Percentiles rank a stretch among this genome's conserved stretches.
Evolutionary conservation across 2,888 invertebrate genomes (phyloP).

Genomic region (Tenthredo scrophulariae): DNA sequence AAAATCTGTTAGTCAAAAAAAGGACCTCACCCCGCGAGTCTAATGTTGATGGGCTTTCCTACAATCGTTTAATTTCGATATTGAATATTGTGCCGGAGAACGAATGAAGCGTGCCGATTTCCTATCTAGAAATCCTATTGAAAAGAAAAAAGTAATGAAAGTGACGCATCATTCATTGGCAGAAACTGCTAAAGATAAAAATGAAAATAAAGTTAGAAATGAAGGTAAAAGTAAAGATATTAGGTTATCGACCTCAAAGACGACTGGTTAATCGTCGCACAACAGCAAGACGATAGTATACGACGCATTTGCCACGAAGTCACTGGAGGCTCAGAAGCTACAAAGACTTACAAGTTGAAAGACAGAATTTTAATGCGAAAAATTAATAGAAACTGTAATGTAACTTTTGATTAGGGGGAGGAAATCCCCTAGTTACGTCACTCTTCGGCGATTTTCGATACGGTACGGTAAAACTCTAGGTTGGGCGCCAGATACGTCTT

Average conservation of each 20-base stretch:
- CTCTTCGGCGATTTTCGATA: no score
- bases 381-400: no score
- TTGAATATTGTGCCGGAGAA: constrained; percentile 55
- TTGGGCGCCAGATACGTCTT: no score
- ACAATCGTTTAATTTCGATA: constrained; percentile 64
- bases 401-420: no score
- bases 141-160: no score
- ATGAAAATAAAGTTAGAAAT: not conserved
- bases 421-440: no score
- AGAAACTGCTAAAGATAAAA: not conserved
- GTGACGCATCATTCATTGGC: no score
- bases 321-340: not conserved
- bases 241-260: not conserved
- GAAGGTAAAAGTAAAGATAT: no score
- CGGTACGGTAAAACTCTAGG: no score
- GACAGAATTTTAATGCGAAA: not conserved
- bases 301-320: not conserved
- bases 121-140: not conserved
- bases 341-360: not conserved
- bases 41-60: constrained; percentile 68
- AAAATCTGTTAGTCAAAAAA: constrained; percentile 66
- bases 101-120: not conserved
- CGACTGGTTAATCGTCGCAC: not conserved
- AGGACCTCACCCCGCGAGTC: constrained; percentile 64
- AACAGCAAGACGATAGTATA: not conserved